Percentiles rank a stretch among this genome's conserved stretches.
Conservation (phyloP, 2,113 vertebrate species). For the Laterallus jamaicensis region DNA sequence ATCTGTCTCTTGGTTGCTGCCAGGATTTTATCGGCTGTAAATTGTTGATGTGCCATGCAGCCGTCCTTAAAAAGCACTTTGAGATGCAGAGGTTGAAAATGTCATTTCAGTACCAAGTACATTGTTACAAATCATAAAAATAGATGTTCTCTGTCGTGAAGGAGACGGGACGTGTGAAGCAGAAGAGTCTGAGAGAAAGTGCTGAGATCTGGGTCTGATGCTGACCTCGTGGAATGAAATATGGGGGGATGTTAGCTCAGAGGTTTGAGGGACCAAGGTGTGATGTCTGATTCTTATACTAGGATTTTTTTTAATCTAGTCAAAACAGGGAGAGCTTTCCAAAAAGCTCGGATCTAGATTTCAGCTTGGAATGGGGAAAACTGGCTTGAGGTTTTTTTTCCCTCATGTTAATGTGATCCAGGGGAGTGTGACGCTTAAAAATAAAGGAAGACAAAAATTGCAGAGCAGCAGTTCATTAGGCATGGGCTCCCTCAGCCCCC, state of each 20-base stretch:
- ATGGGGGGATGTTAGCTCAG: neutral
- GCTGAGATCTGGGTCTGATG: neutral
- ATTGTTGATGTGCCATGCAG: neutral
- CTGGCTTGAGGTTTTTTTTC: no score
- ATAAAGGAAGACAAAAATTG: neutral
- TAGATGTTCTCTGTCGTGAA: neutral
- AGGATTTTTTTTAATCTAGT: accelerated
- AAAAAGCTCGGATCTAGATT: neutral
- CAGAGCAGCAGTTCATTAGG: neutral
- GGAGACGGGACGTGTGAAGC: neutral
- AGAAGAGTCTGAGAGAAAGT: neutral
- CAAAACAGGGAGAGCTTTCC: neutral
- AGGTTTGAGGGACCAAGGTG: neutral
- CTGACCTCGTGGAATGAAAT: neutral
- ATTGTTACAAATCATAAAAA: neutral
- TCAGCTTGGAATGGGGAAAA: neutral
- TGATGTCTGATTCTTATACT: neutral
- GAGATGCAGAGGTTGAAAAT: neutral
- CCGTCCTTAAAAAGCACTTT: neutral
- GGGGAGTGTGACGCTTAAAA: neutral
- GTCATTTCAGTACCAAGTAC: neutral
- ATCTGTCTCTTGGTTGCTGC: neutral
- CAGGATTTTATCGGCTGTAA: neutral
- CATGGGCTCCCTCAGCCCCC: neutral
- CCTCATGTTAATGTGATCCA: no score